A percentile compares a stretch with the other conserved stretches of the same genome.
Evolutionary conservation across 2,888 invertebrate genomes (phyloP).

Genomic region (Torymus auratus): DNA sequence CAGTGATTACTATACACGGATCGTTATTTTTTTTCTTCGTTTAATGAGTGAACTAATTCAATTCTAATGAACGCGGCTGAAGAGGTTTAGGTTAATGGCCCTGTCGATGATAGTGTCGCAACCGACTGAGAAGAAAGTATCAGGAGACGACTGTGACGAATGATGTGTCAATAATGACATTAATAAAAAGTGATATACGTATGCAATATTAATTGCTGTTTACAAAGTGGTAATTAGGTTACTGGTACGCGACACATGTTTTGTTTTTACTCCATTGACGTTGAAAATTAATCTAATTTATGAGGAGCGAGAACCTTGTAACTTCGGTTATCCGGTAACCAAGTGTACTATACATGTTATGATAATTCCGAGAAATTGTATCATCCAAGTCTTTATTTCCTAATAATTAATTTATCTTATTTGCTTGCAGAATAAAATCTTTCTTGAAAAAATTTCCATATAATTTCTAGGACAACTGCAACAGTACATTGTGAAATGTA

Average conservation of each 20-base stretch:
- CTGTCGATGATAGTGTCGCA: conserved; percentile 21
- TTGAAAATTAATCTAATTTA: neutral
- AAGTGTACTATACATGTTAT: no score
- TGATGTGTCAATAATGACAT: neutral
- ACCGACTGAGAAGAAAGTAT: conserved; percentile 21
- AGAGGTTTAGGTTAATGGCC: conserved; percentile 1
- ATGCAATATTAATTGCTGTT: conserved; percentile 3
- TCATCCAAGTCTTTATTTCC: no score
- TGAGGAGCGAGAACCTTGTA: neutral
- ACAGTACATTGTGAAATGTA: no score
- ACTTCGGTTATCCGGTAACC: no score
- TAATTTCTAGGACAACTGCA: no score
- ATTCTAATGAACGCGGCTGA: neutral
- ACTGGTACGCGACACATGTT: neutral
- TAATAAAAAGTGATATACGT: neutral
- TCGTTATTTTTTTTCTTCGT: neutral
- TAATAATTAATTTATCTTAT: no score
- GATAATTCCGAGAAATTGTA: no score
- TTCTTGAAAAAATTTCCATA: no score
- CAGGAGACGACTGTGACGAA: neutral
- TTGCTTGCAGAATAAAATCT: no score
- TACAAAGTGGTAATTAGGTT: conserved; percentile 23
- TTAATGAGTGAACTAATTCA: neutral
- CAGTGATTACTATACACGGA: no score
- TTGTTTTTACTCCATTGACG: no score